phyloP scores from a whole-genome alignment of 2,888 invertebrate genomes.

The Cylloceria caligata region DNA sequence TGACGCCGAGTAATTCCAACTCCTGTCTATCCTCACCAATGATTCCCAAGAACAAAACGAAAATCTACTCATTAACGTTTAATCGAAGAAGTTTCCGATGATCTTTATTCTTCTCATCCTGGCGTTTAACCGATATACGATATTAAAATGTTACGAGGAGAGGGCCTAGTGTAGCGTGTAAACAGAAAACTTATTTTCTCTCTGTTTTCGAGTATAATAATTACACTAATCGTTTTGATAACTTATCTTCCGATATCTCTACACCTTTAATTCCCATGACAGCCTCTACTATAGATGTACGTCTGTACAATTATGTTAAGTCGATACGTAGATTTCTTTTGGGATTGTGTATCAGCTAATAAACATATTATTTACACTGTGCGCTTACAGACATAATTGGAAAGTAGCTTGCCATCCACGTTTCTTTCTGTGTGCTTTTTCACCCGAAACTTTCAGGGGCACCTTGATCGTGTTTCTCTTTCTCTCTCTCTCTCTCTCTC shows the following conservation, averaged over 20 bases:
- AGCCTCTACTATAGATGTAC: neutral
- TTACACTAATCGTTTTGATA: no score
- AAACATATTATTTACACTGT: neutral
- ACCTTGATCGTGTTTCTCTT: conserved; percentile 52
- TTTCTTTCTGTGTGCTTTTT: conserved; percentile 51
- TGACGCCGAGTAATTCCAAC: neutral
- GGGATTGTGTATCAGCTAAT: neutral
- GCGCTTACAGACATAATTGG: neutral
- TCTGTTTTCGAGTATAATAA: no score
- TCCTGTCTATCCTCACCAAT: neutral
- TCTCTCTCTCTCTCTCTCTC: conserved; percentile 33
- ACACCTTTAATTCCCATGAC: neutral
- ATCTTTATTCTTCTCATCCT: neutral
- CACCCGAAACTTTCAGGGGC: conserved; percentile 49
- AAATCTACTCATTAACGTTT: neutral
- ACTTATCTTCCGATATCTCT: no score
- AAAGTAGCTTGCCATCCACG: conserved; percentile 33
- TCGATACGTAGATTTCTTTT: no score
- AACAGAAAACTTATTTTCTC: no score
- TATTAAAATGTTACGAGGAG: no score
- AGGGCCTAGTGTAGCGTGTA: no score
- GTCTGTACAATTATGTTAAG: neutral
- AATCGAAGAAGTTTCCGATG: neutral
- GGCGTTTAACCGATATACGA: no score
- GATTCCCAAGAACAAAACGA: neutral